Conservation (phyloP, 2,888 invertebrate genomes). For the Pseudoips prasinana region DNA sequence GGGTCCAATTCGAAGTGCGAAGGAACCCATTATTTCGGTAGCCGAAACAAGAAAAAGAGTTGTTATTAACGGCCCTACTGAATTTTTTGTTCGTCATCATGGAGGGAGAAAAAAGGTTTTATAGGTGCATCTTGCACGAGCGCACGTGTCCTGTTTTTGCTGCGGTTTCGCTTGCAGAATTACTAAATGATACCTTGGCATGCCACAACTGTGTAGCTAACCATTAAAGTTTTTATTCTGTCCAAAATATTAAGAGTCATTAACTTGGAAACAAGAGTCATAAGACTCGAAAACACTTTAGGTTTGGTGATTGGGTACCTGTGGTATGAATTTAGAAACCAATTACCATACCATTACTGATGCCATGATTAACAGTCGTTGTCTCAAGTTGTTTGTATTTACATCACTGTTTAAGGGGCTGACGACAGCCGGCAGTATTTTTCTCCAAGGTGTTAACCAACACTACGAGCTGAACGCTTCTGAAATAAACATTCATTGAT, state of each 20-base stretch:
- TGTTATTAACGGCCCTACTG: slow-evolving; percentile 49
- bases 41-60: slow-evolving; percentile 50
- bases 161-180: slow-evolving; percentile 30
- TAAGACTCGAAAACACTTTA: background rate
- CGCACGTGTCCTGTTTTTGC: slow-evolving; percentile 38
- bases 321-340: background rate
- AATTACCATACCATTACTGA: background rate
- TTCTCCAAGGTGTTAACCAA: too few relatives aligned
- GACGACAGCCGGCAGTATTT: too few relatives aligned
- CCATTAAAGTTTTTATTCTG: slow-evolving; percentile 19
- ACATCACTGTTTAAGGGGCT: too few relatives aligned
- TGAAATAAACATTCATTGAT: too few relatives aligned
- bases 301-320: background rate
- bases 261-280: slow-evolving; percentile 5
- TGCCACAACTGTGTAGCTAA: slow-evolving; percentile 23
- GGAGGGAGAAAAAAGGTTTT: slow-evolving; percentile 31
- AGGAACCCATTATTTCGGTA: slow-evolving; percentile 59
- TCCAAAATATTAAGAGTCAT: slow-evolving; percentile 4
- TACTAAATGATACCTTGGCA: slow-evolving; percentile 32
- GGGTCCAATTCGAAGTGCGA: slow-evolving; percentile 54
- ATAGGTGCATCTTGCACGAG: slow-evolving; percentile 29
- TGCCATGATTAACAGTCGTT: background rate
- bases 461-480: too few relatives aligned
- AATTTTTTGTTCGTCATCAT: slow-evolving; percentile 46
- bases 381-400: too few relatives aligned